Conservation (phyloP, 1,140 invertebrate genomes). For the Brachystomella parvula region DNA sequence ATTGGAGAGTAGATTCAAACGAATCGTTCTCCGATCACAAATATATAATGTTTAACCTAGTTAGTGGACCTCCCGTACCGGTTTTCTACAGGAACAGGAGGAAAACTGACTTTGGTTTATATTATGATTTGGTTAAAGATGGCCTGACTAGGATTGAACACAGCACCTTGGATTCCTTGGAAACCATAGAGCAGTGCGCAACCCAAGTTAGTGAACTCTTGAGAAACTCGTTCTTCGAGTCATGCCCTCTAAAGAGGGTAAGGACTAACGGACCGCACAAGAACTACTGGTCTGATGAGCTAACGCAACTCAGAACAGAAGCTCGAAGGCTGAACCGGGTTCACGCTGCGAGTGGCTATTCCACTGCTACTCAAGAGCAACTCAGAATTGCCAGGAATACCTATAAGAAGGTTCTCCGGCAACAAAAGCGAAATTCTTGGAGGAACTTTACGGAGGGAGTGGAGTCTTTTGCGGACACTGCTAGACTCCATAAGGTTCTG, state of each 20-base stretch:
- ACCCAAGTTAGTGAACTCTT: background rate
- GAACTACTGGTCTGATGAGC: constrained; percentile 15
- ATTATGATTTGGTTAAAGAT: background rate
- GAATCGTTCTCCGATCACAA: constrained; percentile 26
- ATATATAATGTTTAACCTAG: constrained; percentile 13
- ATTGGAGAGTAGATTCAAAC: constrained; percentile 21
- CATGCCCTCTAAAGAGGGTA: constrained; percentile 4
- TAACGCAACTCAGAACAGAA: background rate
- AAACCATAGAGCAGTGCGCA: constrained; percentile 1
- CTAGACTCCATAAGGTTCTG: background rate
- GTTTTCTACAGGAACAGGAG: constrained; percentile 15
- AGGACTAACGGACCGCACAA: background rate
- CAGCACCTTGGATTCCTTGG: background rate
- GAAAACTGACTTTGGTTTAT: constrained; percentile 18
- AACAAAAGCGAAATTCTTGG: constrained; percentile 18
- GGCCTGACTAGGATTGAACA: too few relatives aligned
- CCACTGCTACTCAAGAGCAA: background rate
- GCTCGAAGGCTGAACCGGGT: background rate
- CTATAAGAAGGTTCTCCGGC: constrained; percentile 8
- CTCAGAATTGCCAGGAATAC: background rate
- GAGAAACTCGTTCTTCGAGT: background rate
- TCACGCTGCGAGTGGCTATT: background rate
- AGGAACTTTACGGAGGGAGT: background rate
- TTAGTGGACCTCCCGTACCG: background rate
- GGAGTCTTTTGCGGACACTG: background rate